phyloP scores from a whole-genome alignment of 1,140 invertebrate species.

The Zaprionus taronus region DNA sequence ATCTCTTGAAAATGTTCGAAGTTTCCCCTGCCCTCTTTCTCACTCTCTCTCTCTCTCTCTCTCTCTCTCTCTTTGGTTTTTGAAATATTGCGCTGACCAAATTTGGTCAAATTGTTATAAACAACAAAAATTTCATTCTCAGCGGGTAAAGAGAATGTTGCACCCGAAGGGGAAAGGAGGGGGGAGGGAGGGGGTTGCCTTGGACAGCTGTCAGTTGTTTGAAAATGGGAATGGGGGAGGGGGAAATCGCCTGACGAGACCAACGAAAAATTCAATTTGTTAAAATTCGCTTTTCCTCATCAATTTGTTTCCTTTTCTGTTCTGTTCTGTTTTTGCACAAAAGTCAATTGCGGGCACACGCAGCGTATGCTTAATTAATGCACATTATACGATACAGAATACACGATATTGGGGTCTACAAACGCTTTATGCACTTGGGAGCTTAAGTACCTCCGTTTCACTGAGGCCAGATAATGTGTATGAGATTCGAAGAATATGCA shows the following conservation, averaged over 20 bases:
- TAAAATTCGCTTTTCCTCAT: constrained; percentile 12
- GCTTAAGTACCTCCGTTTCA: constrained; percentile 17
- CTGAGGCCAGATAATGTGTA: constrained; percentile 7
- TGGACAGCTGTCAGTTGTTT: constrained; percentile 35
- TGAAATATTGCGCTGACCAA: constrained; percentile 67
- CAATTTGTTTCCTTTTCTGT: constrained; percentile 15
- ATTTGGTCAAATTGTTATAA: constrained; percentile 78
- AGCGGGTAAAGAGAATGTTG: neutral
- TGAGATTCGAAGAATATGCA: neutral
- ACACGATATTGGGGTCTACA: constrained; percentile 14
- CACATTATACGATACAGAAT: constrained; percentile 10
- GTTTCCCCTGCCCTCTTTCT: constrained; percentile 8
- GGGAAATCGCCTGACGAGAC: constrained; percentile 1
- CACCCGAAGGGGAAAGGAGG: no score
- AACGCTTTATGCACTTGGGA: constrained; percentile 14
- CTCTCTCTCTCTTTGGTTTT: constrained; percentile 43
- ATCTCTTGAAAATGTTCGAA: constrained; percentile 51
- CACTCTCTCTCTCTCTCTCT: constrained; percentile 38
- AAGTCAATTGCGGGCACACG: constrained; percentile 48
- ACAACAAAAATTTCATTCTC: constrained; percentile 42
- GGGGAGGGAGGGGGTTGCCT: neutral
- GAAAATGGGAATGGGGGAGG: neutral
- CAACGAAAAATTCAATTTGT: constrained; percentile 4
- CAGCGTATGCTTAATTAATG: constrained; percentile 65
- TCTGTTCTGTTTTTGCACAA: constrained; percentile 5